These are phyloP conservation scores for Oncorhynchus nerka DNA, from an alignment of 2,113 vertebrate species.

Conservation along the genomic window DNA sequence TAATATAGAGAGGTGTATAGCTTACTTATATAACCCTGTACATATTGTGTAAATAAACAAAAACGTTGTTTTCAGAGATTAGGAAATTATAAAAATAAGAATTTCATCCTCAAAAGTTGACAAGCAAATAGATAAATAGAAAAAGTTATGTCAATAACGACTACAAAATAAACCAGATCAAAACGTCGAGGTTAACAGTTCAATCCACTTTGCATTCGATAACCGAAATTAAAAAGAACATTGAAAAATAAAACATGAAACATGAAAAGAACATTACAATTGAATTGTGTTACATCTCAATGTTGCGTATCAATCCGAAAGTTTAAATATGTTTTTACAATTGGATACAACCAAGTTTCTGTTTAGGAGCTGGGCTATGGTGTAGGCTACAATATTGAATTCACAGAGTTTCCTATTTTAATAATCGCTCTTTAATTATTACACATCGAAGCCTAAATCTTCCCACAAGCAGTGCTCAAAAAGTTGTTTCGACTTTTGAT, in stretches of 20 bases:
- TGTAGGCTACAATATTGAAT: neutral
- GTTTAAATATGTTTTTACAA: neutral
- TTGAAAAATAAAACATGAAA: too few relatives aligned
- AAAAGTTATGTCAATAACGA: neutral
- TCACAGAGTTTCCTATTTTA: neutral
- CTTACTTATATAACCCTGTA: neutral
- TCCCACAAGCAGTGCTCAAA: neutral
- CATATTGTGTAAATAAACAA: neutral
- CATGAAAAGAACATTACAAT: too few relatives aligned
- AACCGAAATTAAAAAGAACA: too few relatives aligned
- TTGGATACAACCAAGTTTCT: neutral
- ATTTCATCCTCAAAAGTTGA: neutral
- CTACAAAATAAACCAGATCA: too few relatives aligned
- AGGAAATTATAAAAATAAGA: neutral
- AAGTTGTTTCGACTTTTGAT: conserved; percentile 1
- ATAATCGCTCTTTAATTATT: neutral
- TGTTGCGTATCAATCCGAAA: too few relatives aligned
- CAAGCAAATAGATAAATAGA: neutral
- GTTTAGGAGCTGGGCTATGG: neutral
- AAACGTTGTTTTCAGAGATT: neutral
- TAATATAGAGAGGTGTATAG: neutral
- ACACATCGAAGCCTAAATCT: neutral
- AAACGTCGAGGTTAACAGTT: too few relatives aligned
- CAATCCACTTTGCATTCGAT: too few relatives aligned
- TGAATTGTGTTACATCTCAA: too few relatives aligned